Evolutionary conservation across 2,113 vertebrate species (phyloP).

Genomic region (Cinclus cinclus): DNA sequence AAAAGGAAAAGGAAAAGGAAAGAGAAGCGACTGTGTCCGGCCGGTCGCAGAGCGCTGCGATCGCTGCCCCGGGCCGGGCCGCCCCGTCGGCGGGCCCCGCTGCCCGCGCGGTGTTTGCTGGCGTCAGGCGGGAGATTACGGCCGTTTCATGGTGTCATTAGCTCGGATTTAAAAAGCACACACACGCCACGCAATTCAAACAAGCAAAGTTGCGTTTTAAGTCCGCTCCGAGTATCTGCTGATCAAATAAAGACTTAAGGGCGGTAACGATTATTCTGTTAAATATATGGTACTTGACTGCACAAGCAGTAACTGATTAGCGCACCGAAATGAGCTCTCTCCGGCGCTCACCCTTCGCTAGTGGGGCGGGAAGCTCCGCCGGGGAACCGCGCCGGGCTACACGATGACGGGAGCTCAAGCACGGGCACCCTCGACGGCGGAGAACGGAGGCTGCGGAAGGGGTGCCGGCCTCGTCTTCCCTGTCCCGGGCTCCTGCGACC

Average conservation of each 20-base stretch:
- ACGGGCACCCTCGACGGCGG: neutral
- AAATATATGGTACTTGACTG: conserved; percentile 74
- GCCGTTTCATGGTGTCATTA: neutral
- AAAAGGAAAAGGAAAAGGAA: too few relatives aligned
- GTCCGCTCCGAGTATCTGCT: conserved; percentile 68
- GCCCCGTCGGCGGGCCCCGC: neutral
- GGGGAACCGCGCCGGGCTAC: neutral
- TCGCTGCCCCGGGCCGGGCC: neutral
- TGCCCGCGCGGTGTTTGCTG: neutral
- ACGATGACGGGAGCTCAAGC: neutral
- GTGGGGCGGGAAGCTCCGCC: neutral
- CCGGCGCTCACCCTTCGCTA: conserved; percentile 20
- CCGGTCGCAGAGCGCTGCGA: accelerated
- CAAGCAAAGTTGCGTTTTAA: conserved; percentile 65
- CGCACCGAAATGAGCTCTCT: conserved; percentile 67
- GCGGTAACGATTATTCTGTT: conserved; percentile 76
- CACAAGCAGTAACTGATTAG: conserved; percentile 73
- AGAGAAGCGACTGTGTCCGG: neutral
- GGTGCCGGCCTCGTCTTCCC: neutral
- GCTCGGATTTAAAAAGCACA: conserved; percentile 40
- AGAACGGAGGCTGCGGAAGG: neutral
- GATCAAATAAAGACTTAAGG: conserved; percentile 77
- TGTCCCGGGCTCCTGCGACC: neutral
- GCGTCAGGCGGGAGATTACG: neutral
- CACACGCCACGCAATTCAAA: conserved; percentile 22